These are phyloP conservation scores for Trichonephila clavipes DNA, from an alignment of 1,140 invertebrate species.

Conservation along the genomic window DNA sequence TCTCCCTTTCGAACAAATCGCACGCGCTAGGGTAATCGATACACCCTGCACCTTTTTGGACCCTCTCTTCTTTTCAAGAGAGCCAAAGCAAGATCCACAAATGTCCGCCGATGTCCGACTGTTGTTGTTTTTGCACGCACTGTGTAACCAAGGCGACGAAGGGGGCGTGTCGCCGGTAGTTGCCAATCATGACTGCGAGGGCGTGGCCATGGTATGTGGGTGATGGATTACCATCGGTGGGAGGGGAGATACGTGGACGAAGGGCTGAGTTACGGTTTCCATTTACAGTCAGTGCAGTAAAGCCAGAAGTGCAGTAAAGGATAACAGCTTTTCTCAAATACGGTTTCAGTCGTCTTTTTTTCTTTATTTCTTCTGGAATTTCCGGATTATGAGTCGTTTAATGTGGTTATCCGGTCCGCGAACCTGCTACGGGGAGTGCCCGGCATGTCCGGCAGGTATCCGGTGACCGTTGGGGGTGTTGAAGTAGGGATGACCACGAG, in stretches of 20 bases:
- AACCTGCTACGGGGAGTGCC: background rate
- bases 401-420: background rate
- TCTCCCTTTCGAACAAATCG: background rate
- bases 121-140: conserved; percentile 51
- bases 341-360: background rate
- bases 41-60: background rate
- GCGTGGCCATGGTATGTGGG: conserved; percentile 9
- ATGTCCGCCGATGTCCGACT: conserved; percentile 15
- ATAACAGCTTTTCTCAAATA: background rate
- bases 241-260: background rate
- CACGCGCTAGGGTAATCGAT: background rate
- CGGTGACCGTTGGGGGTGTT: background rate
- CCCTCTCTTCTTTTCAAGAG: background rate
- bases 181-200: conserved; percentile 25
- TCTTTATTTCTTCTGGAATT: background rate
- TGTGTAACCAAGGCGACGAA: conserved; percentile 41
- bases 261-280: conserved; percentile 2
- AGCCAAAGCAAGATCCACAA: background rate
- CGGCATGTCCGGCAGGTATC: conserved; percentile 8
- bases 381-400: background rate
- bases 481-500: background rate
- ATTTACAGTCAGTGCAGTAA: background rate
- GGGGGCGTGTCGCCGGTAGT: conserved; percentile 14
- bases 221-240: conserved; percentile 31
- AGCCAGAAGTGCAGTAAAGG: conserved; percentile 10